Evolutionary conservation across 1,140 invertebrate species (phyloP), one percentile per base, ranked within the genome.

Genomic region (Battus philenor): DNA sequence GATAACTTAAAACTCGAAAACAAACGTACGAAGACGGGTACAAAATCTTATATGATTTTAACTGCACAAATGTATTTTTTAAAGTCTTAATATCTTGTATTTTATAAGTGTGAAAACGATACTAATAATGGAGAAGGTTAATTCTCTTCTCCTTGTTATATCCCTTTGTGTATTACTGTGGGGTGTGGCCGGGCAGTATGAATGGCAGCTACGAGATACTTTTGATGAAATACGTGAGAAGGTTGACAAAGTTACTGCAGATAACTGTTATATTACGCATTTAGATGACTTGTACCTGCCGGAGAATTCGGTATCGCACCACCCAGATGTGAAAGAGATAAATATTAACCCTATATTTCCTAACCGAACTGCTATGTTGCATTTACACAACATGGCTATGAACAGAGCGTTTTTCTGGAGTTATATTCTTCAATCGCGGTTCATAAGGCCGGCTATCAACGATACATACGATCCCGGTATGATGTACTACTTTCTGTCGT

Each of bases 401-500:
- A 97, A 93, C 71, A 86, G 97, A 55, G 95, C 96, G 0, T 98
- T 98, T 78, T 99, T 96, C 77, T 98, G 95, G 92, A 97, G 95
- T 78, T 97, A 97, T 59, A 97, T 98, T 30, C 88, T 98, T 0
- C 97, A 99, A 76, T 94, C 95, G 1, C 87, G 94, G 52, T 97
- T 96, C 57, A 96, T 96, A 53, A 85, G 95, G 27, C 95, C 95
- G 0, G 94, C 94, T 8, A 95, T 95, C 10, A 95, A 96, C 72
- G 95, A 97, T 64, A 95, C 94, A 0, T 95, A 97, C 53, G 97
- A 98, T 87, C 97, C 97, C 0, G 97, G 97, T 43, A 95, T 99
- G 91, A 97, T 98, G 95, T 99, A 99, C 73, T 98, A 98, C 68
- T 98, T 98, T 68, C 86, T 99, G 10, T 98, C 97, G 0, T 93